A percentile compares a stretch with the other conserved stretches of the same genome.
Evolutionary conservation across 2,797 vertebrate genomes (phyloP).

Genomic region (Danio aesculapii): DNA sequence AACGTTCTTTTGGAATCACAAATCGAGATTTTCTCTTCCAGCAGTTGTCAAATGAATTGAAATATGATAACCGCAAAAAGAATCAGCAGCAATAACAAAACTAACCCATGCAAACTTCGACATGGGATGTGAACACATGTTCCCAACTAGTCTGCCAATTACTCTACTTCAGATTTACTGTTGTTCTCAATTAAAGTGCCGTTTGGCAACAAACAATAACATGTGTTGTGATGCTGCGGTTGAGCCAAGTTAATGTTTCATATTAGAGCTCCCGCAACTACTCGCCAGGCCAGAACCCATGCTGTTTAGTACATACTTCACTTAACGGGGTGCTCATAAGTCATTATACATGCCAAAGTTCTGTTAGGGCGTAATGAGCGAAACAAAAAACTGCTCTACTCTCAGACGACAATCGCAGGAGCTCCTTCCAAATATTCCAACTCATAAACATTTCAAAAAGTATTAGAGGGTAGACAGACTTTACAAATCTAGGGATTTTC

Average conservation of each 20-base stretch:
- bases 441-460: slow-evolving; percentile 73
- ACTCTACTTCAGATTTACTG: slow-evolving; percentile 89
- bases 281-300: slow-evolving; percentile 85
- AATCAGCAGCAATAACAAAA: slow-evolving; percentile 56
- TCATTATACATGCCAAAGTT: slow-evolving; percentile 88
- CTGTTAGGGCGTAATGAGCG: slow-evolving; percentile 81
- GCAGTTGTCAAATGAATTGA: slow-evolving; percentile 53
- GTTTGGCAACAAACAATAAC: slow-evolving; percentile 89
- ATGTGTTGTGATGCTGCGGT: slow-evolving; percentile 89
- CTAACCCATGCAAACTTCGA: slow-evolving; percentile 64
- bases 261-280: slow-evolving; percentile 87
- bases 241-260: slow-evolving; percentile 96
- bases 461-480: slow-evolving; percentile 60
- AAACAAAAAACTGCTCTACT: slow-evolving; percentile 67
- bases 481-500: slow-evolving; percentile 54
- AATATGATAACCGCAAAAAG: slow-evolving; percentile 56
- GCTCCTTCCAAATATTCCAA: slow-evolving; percentile 69
- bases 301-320: slow-evolving; percentile 87
- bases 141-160: slow-evolving; percentile 79
- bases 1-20: slow-evolving; percentile 8
- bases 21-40: slow-evolving; percentile 4
- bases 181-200: slow-evolving; percentile 88
- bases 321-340: slow-evolving; percentile 87
- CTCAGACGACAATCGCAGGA: slow-evolving; percentile 56
- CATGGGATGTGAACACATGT: slow-evolving; percentile 75